These are phyloP conservation scores for Rhynchophorus ferrugineus DNA, from an alignment of 1,140 invertebrate genomes.

Conservation along the genomic window DNA sequence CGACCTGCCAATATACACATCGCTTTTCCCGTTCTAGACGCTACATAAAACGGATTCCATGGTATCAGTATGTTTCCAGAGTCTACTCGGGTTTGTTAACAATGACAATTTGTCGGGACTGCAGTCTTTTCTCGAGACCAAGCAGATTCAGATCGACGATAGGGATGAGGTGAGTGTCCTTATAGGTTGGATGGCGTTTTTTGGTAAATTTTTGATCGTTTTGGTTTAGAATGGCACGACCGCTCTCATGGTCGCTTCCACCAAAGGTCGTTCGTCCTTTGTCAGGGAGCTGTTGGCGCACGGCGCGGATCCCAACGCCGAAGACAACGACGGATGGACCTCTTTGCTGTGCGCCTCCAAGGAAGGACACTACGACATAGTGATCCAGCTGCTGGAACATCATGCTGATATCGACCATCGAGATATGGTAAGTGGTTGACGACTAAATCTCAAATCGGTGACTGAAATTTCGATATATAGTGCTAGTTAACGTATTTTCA, in stretches of 20 bases:
- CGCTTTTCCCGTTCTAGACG: conserved; percentile 51
- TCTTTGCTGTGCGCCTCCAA: conserved; percentile 84
- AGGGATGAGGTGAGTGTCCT: conserved; percentile 69
- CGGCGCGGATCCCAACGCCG: conserved; percentile 83
- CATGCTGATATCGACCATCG: conserved; percentile 82
- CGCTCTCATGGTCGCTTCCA: conserved; percentile 80
- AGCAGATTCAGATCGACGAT: conserved; percentile 77
- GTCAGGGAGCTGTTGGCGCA: conserved; percentile 75
- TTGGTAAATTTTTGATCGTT: background rate
- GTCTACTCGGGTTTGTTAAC: conserved; percentile 69
- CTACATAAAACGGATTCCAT: conserved; percentile 69
- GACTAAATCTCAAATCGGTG: background rate
- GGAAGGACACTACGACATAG: conserved; percentile 78
- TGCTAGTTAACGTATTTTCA: no score
- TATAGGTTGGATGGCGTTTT: background rate
- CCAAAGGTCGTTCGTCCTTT: conserved; percentile 71
- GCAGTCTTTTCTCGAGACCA: conserved; percentile 72
- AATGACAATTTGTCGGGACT: conserved; percentile 73
- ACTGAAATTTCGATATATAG: no score
- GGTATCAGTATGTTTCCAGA: conserved; percentile 73
- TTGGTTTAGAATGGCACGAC: conserved; percentile 76
- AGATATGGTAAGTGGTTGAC: conserved; percentile 67
- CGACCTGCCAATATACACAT: no score
- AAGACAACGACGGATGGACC: conserved; percentile 91
- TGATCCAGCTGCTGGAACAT: conserved; percentile 76